These are phyloP conservation scores for Epinephelus lanceolatus DNA, from an alignment of 2,113 vertebrate genomes.

Conservation along the genomic window DNA sequence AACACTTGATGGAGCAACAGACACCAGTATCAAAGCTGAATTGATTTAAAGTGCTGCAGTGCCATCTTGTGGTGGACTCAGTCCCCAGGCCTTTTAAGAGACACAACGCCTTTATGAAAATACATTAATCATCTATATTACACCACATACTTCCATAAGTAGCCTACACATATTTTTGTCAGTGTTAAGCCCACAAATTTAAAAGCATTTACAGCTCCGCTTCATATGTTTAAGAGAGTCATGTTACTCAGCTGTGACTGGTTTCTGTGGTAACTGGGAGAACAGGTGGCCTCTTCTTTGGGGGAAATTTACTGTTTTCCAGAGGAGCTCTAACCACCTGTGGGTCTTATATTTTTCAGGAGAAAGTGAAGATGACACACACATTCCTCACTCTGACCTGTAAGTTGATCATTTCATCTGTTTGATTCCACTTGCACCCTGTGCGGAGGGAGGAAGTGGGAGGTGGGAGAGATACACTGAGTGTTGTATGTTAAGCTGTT, in stretches of 20 bases:
- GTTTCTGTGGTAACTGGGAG: constrained; percentile 48
- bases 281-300: constrained; percentile 62
- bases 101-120: constrained; percentile 1
- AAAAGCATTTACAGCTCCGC: neutral
- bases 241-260: constrained; percentile 21
- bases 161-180: neutral
- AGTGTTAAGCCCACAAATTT: constrained; percentile 11
- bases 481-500: constrained; percentile 43
- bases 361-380: constrained; percentile 46
- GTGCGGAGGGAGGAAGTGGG: constrained; percentile 18
- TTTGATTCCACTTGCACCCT: constrained; percentile 20
- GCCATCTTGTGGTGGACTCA: constrained; percentile 62
- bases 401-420: constrained; percentile 45
- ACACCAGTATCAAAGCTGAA: neutral
- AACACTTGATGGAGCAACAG: constrained; percentile 66
- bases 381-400: constrained; percentile 35
- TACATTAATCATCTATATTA: neutral
- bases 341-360: constrained; percentile 53
- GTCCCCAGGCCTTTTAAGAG: neutral
- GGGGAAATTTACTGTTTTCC: constrained; percentile 6
- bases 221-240: constrained; percentile 4
- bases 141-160: neutral
- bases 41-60: constrained; percentile 39
- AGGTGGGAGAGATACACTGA: constrained; percentile 35
- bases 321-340: constrained; percentile 51